These are phyloP conservation scores for Leucophenga varia DNA, from an alignment of 1,140 invertebrate species.

Conservation along the genomic window DNA sequence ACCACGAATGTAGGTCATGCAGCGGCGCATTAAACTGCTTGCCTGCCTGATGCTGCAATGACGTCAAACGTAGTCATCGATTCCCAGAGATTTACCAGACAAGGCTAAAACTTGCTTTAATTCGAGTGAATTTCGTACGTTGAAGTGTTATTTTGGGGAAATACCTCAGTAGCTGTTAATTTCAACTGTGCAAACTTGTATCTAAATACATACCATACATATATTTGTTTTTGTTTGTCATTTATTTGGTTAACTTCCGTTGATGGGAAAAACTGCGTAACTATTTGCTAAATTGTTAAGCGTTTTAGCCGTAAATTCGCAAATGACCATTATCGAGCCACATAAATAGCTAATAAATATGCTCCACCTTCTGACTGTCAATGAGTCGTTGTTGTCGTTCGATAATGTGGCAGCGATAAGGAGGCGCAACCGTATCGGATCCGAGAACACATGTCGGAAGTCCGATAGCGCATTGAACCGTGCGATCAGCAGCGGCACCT, in stretches of 20 bases:
- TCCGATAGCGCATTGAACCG: background rate
- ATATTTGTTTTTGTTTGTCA: slow-evolving; percentile 4
- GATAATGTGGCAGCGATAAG: too few relatives aligned
- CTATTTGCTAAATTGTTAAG: slow-evolving; percentile 32
- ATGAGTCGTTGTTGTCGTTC: slow-evolving; percentile 20
- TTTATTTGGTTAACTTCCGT: slow-evolving; percentile 28
- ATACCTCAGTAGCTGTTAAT: slow-evolving; percentile 24
- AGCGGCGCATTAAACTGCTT: slow-evolving; percentile 9
- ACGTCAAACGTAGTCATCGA: slow-evolving; percentile 9
- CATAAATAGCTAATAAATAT: slow-evolving; percentile 39
- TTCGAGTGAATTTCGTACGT: slow-evolving; percentile 31
- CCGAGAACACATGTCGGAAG: too few relatives aligned
- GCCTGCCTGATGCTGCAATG: slow-evolving; percentile 35
- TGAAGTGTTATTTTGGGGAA: slow-evolving; percentile 21
- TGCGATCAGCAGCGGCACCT: background rate
- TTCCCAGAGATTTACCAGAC: slow-evolving; percentile 15
- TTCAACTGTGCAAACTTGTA: slow-evolving; percentile 4
- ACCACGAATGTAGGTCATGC: slow-evolving; percentile 33
- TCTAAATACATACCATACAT: too few relatives aligned
- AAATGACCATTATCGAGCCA: slow-evolving; percentile 34
- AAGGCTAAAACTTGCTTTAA: slow-evolving; percentile 26
- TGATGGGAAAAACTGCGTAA: slow-evolving; percentile 25
- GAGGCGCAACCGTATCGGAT: too few relatives aligned
- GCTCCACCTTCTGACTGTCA: slow-evolving; percentile 25
- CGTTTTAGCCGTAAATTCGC: slow-evolving; percentile 33